phyloP scores from a whole-genome alignment of 1,140 invertebrate species.

The Drosophila saltans region DNA sequence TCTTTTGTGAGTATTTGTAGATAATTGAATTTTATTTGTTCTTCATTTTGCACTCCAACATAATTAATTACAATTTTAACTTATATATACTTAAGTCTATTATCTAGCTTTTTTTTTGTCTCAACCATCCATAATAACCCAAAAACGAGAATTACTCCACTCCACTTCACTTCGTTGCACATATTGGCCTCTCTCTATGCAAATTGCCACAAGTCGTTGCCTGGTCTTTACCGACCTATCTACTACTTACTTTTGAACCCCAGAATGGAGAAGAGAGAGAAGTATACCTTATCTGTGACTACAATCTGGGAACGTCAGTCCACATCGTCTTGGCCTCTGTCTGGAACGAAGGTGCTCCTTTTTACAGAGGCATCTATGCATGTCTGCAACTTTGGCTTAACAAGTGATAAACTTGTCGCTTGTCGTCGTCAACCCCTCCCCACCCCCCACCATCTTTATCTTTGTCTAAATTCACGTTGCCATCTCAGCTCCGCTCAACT shows the following conservation, averaged over 20 bases:
- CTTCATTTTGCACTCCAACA: not conserved
- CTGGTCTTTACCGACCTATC: conserved; percentile 21
- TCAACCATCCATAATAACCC: conserved; percentile 11
- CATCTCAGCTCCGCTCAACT: conserved; percentile 2
- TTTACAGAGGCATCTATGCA: conserved; percentile 37
- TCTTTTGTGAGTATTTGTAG: not conserved
- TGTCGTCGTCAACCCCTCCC: conserved; percentile 55
- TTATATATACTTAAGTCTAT: not conserved
- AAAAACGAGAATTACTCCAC: conserved; percentile 40
- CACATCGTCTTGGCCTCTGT: conserved; percentile 23
- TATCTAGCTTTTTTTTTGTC: not conserved
- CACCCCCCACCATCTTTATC: not conserved
- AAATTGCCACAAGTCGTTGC: conserved; percentile 45
- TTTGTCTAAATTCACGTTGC: conserved; percentile 1
- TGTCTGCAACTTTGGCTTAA: conserved; percentile 54
- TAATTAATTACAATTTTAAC: conserved; percentile 3
- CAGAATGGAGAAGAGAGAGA: conserved; percentile 17
- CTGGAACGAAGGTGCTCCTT: conserved; percentile 17
- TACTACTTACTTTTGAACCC: conserved; percentile 29
- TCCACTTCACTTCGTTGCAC: conserved; percentile 22
- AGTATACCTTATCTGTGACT: conserved; percentile 56
- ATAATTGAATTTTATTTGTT: not conserved
- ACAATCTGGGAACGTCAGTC: conserved; percentile 70
- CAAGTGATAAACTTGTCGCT: conserved; percentile 78
- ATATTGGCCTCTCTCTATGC: conserved; percentile 27